These are phyloP conservation scores for Urocyon cinereoargenteus DNA, from an alignment of 2,797 vertebrate genomes.

Conservation along the genomic window DNA sequence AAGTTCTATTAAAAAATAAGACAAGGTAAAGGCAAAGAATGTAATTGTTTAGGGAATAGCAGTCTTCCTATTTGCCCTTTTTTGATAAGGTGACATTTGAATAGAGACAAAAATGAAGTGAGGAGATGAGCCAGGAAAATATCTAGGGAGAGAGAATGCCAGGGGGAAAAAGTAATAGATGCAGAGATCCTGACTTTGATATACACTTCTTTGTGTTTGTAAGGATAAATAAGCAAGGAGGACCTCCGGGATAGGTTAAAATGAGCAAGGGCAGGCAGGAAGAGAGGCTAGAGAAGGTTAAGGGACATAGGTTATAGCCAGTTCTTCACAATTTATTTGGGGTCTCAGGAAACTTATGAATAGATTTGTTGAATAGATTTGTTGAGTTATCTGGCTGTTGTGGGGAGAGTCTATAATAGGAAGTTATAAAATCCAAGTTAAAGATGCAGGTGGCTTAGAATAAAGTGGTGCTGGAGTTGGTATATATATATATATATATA, in stretches of 20 bases:
- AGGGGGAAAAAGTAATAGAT: neutral
- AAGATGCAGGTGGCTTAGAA: neutral
- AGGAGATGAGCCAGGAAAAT: neutral
- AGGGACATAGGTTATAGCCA: neutral
- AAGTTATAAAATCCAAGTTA: neutral
- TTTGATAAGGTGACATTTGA: neutral
- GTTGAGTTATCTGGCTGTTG: neutral
- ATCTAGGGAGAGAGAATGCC: neutral
- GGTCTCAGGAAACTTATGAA: neutral
- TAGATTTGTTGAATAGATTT: neutral
- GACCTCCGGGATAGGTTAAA: neutral
- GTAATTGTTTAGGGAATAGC: neutral
- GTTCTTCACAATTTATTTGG: neutral
- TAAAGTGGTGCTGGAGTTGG: neutral
- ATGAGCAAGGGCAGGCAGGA: neutral
- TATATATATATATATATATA: neutral
- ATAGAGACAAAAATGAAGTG: neutral
- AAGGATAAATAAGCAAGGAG: neutral
- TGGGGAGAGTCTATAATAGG: neutral
- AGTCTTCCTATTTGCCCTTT: neutral
- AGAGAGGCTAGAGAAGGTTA: neutral
- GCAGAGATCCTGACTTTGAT: neutral
- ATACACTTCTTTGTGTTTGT: neutral
- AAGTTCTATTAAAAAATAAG: constrained; percentile 12
- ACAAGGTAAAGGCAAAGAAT: neutral